These are phyloP conservation scores for Micrastur ruficollis DNA, from an alignment of 2,797 vertebrate species.

Conservation along the genomic window DNA sequence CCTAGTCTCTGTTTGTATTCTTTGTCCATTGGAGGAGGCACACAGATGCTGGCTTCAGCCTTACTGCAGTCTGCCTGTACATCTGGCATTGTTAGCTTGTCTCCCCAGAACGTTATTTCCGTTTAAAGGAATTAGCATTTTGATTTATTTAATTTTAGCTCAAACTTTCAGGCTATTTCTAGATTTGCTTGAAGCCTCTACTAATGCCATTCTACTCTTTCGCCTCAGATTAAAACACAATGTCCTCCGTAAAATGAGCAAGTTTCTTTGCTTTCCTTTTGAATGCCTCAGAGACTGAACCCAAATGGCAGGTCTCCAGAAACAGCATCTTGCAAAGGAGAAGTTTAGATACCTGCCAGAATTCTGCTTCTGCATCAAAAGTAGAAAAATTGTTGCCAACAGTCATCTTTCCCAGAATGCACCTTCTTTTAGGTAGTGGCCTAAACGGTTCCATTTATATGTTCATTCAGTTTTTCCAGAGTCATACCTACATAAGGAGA, in stretches of 20 bases:
- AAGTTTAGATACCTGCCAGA: neutral
- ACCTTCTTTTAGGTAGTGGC: neutral
- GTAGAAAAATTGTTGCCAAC: neutral
- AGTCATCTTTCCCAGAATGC: neutral
- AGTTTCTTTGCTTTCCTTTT: neutral
- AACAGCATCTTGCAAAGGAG: neutral
- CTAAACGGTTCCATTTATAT: neutral
- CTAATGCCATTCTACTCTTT: neutral
- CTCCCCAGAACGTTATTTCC: neutral
- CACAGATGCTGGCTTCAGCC: neutral
- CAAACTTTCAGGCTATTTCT: neutral
- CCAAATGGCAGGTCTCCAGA: neutral
- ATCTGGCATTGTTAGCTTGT: neutral
- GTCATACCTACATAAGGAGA: neutral
- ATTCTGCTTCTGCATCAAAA: neutral
- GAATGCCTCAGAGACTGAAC: neutral
- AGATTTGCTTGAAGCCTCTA: neutral
- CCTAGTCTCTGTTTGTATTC: neutral
- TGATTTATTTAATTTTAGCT: neutral
- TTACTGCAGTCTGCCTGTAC: neutral
- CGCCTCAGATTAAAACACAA: neutral
- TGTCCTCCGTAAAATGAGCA: neutral
- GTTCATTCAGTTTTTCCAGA: neutral
- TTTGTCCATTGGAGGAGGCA: neutral
- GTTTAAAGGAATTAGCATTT: neutral